Evolutionary conservation across 2,888 invertebrate species (phyloP).

Genomic region (Sympetrum striolatum): DNA sequence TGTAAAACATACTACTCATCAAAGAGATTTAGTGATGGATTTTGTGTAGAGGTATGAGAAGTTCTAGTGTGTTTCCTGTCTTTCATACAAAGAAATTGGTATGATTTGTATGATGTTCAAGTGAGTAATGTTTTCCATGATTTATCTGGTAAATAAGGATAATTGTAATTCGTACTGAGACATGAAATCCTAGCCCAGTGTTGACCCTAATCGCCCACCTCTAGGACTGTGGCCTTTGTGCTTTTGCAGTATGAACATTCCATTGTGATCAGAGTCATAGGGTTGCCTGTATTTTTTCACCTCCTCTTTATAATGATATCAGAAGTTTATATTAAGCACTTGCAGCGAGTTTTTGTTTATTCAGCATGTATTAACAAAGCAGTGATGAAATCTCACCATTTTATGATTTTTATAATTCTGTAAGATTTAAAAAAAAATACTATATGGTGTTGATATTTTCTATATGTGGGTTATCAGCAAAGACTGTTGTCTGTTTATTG

Average conservation of each 20-base stretch:
- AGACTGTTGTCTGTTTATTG: slow-evolving; percentile 42
- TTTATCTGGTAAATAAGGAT: background rate
- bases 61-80: no score
- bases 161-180: background rate
- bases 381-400: slow-evolving; percentile 8
- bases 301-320: background rate
- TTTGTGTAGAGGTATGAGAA: no score
- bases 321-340: slow-evolving; percentile 6
- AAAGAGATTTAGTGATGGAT: no score
- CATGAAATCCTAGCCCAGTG: background rate
- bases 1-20: no score
- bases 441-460: slow-evolving; percentile 38
- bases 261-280: background rate
- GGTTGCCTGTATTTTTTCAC: slow-evolving; percentile 12
- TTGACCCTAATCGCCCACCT: background rate
- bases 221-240: background rate
- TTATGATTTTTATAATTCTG: slow-evolving; percentile 35
- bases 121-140: background rate
- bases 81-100: no score
- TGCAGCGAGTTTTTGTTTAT: background rate
- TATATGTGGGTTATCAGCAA: slow-evolving; percentile 35
- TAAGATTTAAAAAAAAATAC: slow-evolving; percentile 15
- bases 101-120: background rate
- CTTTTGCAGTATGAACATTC: background rate
- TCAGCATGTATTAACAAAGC: background rate